Conservation (phyloP, 2,888 invertebrate genomes). For the Psococerastis gibbosa region DNA sequence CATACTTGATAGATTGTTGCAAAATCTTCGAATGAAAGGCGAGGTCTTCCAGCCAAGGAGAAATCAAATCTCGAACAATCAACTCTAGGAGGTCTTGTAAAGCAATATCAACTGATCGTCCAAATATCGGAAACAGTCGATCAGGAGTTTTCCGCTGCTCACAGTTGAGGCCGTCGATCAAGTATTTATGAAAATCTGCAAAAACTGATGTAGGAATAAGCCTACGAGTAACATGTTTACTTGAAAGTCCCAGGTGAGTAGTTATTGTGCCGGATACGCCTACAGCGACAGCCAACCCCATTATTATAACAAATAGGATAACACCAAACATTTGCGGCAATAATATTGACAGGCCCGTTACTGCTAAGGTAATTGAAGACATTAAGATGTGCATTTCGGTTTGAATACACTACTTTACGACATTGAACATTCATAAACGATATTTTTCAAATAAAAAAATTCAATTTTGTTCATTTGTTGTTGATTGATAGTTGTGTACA, state of each 20-base stretch:
- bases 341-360: background rate
- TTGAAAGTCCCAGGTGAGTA: background rate
- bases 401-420: too few relatives aligned
- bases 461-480: too few relatives aligned
- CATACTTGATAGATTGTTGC: constrained; percentile 45
- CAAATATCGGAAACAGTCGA: constrained; percentile 60
- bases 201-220: background rate
- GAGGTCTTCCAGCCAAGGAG: constrained; percentile 53
- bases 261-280: constrained; percentile 4
- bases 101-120: constrained; percentile 65
- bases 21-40: constrained; percentile 44
- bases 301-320: background rate
- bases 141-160: constrained; percentile 24
- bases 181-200: constrained; percentile 3
- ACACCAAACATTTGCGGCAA: background rate
- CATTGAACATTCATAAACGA: too few relatives aligned
- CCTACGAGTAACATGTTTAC: background rate
- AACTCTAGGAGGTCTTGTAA: constrained; percentile 67
- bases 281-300: background rate
- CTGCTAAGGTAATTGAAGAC: background rate
- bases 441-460: too few relatives aligned
- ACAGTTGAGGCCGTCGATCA: constrained; percentile 27
- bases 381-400: background rate
- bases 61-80: constrained; percentile 57
- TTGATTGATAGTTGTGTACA: too few relatives aligned